These are phyloP conservation scores for Scaptomyza caliginosa DNA, from an alignment of 2,888 invertebrate genomes.

Conservation along the genomic window DNA sequence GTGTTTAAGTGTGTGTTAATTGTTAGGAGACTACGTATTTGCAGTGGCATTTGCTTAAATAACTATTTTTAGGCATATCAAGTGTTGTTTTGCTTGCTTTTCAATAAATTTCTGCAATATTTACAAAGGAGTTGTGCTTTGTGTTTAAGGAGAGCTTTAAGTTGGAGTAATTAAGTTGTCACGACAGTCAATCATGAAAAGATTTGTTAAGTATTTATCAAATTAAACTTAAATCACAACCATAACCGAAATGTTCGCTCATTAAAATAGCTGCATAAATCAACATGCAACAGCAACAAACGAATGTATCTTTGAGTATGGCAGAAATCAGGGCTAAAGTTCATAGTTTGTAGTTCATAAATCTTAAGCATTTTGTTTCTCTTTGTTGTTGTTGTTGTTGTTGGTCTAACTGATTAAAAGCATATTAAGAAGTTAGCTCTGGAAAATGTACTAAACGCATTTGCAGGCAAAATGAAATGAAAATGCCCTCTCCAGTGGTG, in stretches of 20 bases:
- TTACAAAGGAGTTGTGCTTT: conserved; percentile 39
- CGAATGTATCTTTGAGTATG: background rate
- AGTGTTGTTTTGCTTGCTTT: conserved; percentile 18
- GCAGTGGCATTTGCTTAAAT: conserved; percentile 55
- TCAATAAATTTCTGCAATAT: conserved; percentile 16
- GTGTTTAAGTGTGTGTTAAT: conserved; percentile 24
- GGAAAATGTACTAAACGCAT: conserved; percentile 59
- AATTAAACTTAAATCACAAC: background rate
- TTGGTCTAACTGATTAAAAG: conserved; percentile 69
- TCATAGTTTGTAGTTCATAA: conserved; percentile 40
- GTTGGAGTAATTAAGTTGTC: background rate
- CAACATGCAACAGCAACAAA: background rate
- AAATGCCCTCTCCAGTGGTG: conserved; percentile 8
- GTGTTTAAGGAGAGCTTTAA: conserved; percentile 4
- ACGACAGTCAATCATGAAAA: too few species aligned
- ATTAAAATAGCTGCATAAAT: background rate
- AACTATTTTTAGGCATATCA: conserved; percentile 50
- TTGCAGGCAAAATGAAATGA: conserved; percentile 38
- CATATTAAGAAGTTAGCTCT: conserved; percentile 72
- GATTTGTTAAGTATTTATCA: too few species aligned
- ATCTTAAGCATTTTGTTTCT: conserved; percentile 27
- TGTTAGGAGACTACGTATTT: conserved; percentile 59
- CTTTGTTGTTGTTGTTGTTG: conserved; percentile 18
- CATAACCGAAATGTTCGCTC: background rate
- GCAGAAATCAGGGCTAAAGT: conserved; percentile 21